phyloP scores from a whole-genome alignment of 2,888 invertebrate species.

The Lacanobia oleracea region DNA sequence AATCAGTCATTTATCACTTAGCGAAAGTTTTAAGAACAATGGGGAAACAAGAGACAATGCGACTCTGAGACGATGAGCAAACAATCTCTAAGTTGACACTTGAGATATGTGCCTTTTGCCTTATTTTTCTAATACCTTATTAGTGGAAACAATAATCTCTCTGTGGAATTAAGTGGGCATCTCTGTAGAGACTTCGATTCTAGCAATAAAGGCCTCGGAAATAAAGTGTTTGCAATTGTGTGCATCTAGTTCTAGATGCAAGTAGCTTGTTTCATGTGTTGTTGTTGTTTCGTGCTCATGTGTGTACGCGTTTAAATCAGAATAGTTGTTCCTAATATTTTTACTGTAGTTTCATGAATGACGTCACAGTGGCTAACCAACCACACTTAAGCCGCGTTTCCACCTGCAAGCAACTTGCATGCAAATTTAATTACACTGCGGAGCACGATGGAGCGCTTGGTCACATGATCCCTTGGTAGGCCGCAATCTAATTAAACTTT shows the following conservation, averaged over 20 bases:
- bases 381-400: too few relatives aligned
- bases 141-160: constrained; percentile 24
- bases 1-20: constrained; percentile 30
- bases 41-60: constrained; percentile 46
- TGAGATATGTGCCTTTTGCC: constrained; percentile 12
- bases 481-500: too few relatives aligned
- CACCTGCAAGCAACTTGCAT: too few relatives aligned
- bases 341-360: neutral
- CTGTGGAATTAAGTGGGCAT: neutral
- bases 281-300: too few relatives aligned
- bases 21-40: constrained; percentile 50
- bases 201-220: neutral
- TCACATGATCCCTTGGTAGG: too few relatives aligned
- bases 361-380: too few relatives aligned
- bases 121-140: constrained; percentile 2
- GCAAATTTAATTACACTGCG: too few relatives aligned
- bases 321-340: neutral
- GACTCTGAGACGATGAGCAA: constrained; percentile 13
- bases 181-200: neutral
- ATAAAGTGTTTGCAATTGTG: neutral
- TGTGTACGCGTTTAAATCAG: neutral
- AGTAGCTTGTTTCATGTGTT: too few relatives aligned
- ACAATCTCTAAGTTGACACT: constrained; percentile 13
- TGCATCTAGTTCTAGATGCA: too few relatives aligned
- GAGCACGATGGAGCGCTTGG: too few relatives aligned